Evolutionary conservation across 1,140 invertebrate genomes (phyloP), one percentile per base, ranked within the genome.

Genomic region (Halesus radiatus): DNA sequence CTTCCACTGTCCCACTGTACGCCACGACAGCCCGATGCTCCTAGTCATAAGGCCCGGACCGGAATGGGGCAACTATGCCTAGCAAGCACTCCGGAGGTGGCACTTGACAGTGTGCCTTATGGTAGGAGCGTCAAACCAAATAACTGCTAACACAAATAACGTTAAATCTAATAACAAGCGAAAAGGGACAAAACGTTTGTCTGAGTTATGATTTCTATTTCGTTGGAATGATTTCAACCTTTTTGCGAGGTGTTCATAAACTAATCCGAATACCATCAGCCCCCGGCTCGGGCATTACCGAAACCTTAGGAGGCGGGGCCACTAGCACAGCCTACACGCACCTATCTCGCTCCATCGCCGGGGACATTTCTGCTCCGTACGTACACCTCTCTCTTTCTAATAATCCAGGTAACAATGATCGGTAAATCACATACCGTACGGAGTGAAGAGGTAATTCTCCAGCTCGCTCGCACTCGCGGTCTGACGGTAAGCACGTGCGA

Each of bases 401-500:
- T 18, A 68, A 68, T 54, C 32, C 45, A 54, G 62, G 76, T 77
- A 68, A 78, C 76, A 66, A 78, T 78, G 62, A 78, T 78, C 76
- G 76, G 76, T 78, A 78, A 78, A 68, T 78, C 76, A 78, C 76
- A 70, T 78, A 68, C 76, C 50, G 62, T 78, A 62, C 64, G 76
- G 62, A 68, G 66, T 56, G 52, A 78, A 68, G 60, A 68, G 52
- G 26, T 18, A 52, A 20, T 77, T 18, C 60, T 22, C 60, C 76
- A 16, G 45, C 76, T 68, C 32, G 15, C 37, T 70, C 26, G 18
- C 3, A 32, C 58, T 20, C 53, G 50, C 50, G 20, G 18, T 56
- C n/a, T 58, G 15, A 20, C 64, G 22, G 50, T 70, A 68, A 78
- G 76, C 76, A 78, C 76, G 76, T 78, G 76, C 76, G 76, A 68